Conservation (phyloP, 2,797 vertebrate species). For the Channallabes apus region DNA sequence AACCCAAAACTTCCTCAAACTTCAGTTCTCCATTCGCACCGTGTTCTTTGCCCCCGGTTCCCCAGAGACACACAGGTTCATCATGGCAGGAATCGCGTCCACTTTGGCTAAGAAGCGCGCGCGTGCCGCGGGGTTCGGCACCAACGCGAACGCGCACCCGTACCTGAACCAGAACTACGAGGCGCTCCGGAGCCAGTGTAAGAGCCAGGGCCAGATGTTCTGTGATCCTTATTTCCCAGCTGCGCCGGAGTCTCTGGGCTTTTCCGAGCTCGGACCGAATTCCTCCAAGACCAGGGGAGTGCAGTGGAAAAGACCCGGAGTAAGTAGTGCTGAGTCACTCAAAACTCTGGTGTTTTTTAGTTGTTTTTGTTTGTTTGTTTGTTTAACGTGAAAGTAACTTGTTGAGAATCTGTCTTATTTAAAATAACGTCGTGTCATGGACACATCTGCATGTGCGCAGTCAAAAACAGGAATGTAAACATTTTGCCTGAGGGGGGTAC, state of each 20-base stretch:
- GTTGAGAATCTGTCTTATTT: not conserved
- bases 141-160: conserved; percentile 75
- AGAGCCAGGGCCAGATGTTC: conserved; percentile 76
- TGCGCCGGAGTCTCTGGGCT: conserved; percentile 78
- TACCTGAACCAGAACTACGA: conserved; percentile 83
- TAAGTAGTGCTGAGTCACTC: conserved; percentile 59
- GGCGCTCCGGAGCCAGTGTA: conserved; percentile 71
- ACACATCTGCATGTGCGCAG: not conserved
- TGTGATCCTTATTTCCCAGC: conserved; percentile 83
- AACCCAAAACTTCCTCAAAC: conserved; percentile 18
- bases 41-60: not conserved
- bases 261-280: conserved; percentile 81
- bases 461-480: not conserved
- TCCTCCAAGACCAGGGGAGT: conserved; percentile 83
- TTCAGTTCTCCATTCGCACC: not conserved
- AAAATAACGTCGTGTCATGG: no score
- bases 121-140: conserved; percentile 78
- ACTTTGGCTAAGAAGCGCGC: conserved; percentile 78
- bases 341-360: no score
- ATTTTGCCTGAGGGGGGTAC: not conserved
- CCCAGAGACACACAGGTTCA: not conserved
- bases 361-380: not conserved
- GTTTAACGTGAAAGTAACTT: not conserved
- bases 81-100: conserved; percentile 82
- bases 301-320: conserved; percentile 84